These are phyloP conservation scores for Drosophila dunni DNA, from an alignment of 1,140 invertebrate species.

Conservation along the genomic window DNA sequence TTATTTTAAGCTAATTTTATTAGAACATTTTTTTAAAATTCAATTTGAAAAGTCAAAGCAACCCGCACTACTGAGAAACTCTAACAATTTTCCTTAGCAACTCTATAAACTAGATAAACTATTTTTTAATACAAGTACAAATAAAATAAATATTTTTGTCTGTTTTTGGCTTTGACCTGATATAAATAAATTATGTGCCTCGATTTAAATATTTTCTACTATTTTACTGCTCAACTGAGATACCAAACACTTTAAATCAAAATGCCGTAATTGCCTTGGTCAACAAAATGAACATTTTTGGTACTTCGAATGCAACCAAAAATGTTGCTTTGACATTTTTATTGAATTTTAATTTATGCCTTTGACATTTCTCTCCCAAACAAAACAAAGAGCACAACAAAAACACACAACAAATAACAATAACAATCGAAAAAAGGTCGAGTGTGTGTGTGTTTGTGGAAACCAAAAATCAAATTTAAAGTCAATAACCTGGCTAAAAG, in stretches of 20 bases:
- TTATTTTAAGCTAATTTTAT: too few relatives aligned
- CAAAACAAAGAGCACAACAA: constrained; percentile 35
- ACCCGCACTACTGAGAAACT: too few relatives aligned
- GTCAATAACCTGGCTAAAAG: constrained; percentile 73
- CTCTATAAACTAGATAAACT: too few relatives aligned
- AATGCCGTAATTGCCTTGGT: constrained; percentile 46
- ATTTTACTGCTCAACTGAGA: not conserved
- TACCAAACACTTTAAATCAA: constrained; percentile 42
- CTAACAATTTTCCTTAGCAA: too few relatives aligned
- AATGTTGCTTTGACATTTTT: constrained; percentile 76
- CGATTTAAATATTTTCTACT: not conserved
- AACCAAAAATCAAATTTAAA: constrained; percentile 43
- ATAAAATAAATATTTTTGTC: not conserved
- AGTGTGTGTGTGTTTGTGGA: constrained; percentile 44
- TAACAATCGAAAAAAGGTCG: constrained; percentile 33
- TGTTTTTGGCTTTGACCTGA: constrained; percentile 4
- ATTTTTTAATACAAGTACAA: not conserved
- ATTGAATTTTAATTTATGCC: constrained; percentile 81
- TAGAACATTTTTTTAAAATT: too few relatives aligned
- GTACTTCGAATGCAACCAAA: constrained; percentile 11
- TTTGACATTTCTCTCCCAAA: constrained; percentile 38
- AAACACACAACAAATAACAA: constrained; percentile 14
- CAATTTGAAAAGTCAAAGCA: too few relatives aligned
- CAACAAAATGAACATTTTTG: constrained; percentile 29
- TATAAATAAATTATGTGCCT: constrained; percentile 16